Percentiles rank a stretch among this genome's conserved stretches.
These are phyloP conservation scores for Otolemur garnettii DNA, from an alignment of 2,113 vertebrate species.

Conservation along the genomic window DNA sequence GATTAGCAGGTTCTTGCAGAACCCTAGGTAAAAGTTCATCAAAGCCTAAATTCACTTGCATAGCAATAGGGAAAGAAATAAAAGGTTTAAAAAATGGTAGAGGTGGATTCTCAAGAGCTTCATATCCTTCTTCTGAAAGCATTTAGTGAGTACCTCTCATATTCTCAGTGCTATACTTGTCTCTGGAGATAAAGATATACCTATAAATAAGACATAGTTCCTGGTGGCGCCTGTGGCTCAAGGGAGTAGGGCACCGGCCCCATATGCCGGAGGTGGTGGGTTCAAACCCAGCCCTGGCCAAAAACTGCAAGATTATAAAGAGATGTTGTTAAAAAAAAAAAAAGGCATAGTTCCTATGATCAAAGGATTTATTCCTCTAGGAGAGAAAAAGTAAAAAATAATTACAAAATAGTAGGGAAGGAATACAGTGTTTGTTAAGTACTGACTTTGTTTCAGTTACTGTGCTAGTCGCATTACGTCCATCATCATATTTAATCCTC, in stretches of 20 bases:
- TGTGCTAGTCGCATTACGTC: background rate
- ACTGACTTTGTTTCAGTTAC: background rate
- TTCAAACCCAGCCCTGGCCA: no score
- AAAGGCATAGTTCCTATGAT: background rate
- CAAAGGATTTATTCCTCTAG: background rate
- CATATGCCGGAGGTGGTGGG: no score
- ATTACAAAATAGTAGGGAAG: background rate
- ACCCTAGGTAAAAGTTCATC: background rate
- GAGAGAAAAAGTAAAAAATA: conserved; percentile 30
- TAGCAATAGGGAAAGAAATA: background rate
- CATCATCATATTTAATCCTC: background rate
- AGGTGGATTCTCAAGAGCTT: background rate
- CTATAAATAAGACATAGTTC: background rate
- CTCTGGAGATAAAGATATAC: background rate
- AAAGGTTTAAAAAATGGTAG: background rate
- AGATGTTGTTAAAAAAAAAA: no score
- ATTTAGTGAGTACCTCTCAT: background rate
- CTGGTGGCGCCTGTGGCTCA: background rate
- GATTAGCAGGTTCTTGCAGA: background rate
- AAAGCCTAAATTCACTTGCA: background rate
- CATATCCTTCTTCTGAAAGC: background rate
- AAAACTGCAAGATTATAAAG: no score
- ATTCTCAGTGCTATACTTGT: background rate
- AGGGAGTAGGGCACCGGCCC: no score
- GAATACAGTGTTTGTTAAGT: background rate